Conservation (phyloP, 2,888 invertebrate species). For the Clunio marinus region DNA sequence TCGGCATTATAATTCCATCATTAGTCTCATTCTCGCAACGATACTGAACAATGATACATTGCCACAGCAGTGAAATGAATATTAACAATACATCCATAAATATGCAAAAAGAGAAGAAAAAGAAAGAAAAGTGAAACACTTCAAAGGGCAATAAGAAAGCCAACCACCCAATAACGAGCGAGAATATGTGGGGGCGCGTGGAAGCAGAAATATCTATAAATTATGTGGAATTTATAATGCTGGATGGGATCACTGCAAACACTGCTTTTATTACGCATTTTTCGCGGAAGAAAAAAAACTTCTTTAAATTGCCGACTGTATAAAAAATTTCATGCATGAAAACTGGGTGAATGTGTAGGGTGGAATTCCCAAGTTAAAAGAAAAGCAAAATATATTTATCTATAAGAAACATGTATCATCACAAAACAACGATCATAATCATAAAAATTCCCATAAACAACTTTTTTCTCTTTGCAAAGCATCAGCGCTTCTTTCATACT, state of each 20-base stretch:
- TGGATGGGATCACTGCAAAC: conserved; percentile 1
- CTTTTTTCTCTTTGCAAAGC: neutral
- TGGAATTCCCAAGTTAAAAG: neutral
- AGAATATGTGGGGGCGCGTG: too few relatives aligned
- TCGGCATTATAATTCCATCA: conserved; percentile 38
- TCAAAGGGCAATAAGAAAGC: neutral
- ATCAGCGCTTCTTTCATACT: neutral
- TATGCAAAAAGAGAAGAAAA: conserved; percentile 31
- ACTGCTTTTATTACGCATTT: conserved; percentile 18
- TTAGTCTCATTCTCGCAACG: conserved; percentile 18
- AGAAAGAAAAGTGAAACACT: conserved; percentile 19
- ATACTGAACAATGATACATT: conserved; percentile 33
- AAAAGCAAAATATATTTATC: neutral
- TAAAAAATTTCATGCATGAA: neutral
- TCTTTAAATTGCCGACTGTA: neutral
- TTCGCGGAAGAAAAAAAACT: conserved; percentile 4
- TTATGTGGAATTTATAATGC: conserved; percentile 22
- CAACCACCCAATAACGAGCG: conserved; percentile 1
- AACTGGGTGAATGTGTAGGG: too few relatives aligned
- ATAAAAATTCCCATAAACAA: conserved; percentile 26
- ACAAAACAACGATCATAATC: conserved; percentile 22
- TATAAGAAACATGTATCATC: conserved; percentile 16
- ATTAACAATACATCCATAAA: conserved; percentile 37
- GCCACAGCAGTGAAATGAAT: conserved; percentile 27
- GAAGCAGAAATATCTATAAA: conserved; percentile 16